phyloP scores from a whole-genome alignment of 2,888 invertebrate genomes.

The Drosophila yooni region DNA sequence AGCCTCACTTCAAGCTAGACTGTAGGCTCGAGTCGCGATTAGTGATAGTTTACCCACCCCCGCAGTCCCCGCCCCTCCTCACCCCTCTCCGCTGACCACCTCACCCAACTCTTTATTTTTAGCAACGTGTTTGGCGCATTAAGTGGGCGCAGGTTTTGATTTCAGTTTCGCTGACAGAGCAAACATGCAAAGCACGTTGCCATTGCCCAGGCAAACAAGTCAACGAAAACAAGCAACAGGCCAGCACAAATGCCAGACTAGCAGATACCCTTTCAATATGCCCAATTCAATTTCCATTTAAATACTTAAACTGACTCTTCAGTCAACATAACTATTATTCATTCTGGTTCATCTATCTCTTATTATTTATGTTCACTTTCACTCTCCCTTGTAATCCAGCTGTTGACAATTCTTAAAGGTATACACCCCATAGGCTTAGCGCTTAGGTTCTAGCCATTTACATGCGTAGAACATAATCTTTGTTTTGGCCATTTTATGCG shows the following conservation, averaged over 20 bases:
- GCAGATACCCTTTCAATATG: conserved; percentile 13
- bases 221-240: conserved; percentile 1
- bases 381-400: not conserved
- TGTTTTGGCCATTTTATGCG: conserved; percentile 5
- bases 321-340: not conserved
- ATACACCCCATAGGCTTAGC: not conserved
- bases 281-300: not conserved
- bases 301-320: not conserved
- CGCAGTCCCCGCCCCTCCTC: not conserved
- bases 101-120: not conserved
- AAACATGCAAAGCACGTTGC: conserved; percentile 68
- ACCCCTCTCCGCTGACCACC: not conserved
- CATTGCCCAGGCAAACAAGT: conserved; percentile 6
- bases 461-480: conserved; percentile 2
- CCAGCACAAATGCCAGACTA: not conserved
- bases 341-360: not conserved
- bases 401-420: not conserved
- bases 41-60: conserved; percentile 20
- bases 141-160: conserved; percentile 61
- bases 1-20: conserved; percentile 42
- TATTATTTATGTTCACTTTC: not conserved
- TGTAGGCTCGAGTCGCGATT: conserved; percentile 26
- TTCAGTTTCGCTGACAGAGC: conserved; percentile 35
- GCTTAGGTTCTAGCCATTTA: not conserved
- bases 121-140: conserved; percentile 73